Conservation (phyloP, 2,113 vertebrate genomes). For the Chaetodon trifascialis region DNA sequence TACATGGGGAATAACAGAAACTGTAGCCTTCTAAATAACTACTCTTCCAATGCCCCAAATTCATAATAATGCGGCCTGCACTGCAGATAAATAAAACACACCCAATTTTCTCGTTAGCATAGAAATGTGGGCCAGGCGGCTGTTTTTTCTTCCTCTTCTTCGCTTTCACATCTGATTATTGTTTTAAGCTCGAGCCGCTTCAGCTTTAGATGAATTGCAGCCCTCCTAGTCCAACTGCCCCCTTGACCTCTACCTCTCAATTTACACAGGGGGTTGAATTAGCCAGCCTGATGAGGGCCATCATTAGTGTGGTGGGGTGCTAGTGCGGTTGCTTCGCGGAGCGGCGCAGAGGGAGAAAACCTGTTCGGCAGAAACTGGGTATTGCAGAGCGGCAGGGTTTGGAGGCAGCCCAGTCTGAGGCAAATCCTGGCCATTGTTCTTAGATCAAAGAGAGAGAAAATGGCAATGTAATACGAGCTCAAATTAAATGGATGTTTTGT, state of each 20-base stretch:
- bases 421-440: conserved; percentile 67
- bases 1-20: conserved; percentile 51
- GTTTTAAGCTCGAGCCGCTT: conserved; percentile 50
- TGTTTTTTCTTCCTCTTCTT: not conserved
- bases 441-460: conserved; percentile 71
- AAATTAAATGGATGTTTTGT: conserved; percentile 68
- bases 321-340: conserved; percentile 26
- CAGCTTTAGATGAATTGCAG: conserved; percentile 38
- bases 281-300: conserved; percentile 57
- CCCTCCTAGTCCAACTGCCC: not conserved
- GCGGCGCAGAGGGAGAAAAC: conserved; percentile 45
- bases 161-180: conserved; percentile 55
- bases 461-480: conserved; percentile 65
- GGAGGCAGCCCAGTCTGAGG: conserved; percentile 49
- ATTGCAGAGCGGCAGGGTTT: conserved; percentile 31
- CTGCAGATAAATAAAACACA: conserved; percentile 68
- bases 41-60: conserved; percentile 65
- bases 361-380: conserved; percentile 58
- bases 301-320: conserved; percentile 61
- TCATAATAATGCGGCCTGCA: conserved; percentile 67
- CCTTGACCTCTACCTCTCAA: conserved; percentile 57
- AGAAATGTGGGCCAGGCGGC: conserved; percentile 59
- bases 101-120: conserved; percentile 59
- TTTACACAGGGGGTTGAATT: conserved; percentile 73
- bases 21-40: conserved; percentile 60